Evolutionary conservation across 2,888 invertebrate species (phyloP).

Genomic region (Hipparchia sbordonii): DNA sequence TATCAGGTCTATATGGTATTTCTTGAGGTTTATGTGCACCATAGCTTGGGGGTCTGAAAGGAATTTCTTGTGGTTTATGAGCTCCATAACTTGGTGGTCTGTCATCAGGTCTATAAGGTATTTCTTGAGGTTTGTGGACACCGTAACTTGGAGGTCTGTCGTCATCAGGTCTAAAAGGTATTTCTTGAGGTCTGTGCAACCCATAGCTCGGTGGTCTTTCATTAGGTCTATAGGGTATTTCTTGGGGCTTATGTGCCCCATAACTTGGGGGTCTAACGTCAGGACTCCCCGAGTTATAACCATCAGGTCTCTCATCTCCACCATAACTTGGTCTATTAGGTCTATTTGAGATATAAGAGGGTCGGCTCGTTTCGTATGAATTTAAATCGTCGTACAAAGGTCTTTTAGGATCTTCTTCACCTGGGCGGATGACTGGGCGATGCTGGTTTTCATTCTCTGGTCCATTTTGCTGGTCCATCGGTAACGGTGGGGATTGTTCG

Average conservation of each 20-base stretch:
- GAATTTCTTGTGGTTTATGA: conserved; percentile 64
- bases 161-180: conserved; percentile 54
- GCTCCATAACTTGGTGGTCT: conserved; percentile 43
- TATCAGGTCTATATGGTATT: conserved; percentile 56
- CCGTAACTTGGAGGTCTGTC: conserved; percentile 47
- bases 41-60: conserved; percentile 51
- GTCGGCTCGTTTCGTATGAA: conserved; percentile 49
- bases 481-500: conserved; percentile 69
- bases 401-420: conserved; percentile 59
- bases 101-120: conserved; percentile 55
- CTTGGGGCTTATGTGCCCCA: conserved; percentile 42
- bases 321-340: conserved; percentile 51
- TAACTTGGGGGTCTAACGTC: conserved; percentile 59
- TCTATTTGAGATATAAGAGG: conserved; percentile 40
- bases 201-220: conserved; percentile 42
- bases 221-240: conserved; percentile 12
- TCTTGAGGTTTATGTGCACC: conserved; percentile 60
- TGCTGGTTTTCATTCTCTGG: conserved; percentile 56
- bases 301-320: conserved; percentile 63
- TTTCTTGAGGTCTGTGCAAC: conserved; percentile 61
- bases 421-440: conserved; percentile 66
- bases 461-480: conserved; percentile 60
- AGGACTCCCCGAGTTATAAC: conserved; percentile 60
- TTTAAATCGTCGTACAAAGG: conserved; percentile 58
- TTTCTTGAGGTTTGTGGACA: conserved; percentile 60